phyloP scores from a whole-genome alignment of 2,113 vertebrate species.

The Montifringilla adamsi region DNA sequence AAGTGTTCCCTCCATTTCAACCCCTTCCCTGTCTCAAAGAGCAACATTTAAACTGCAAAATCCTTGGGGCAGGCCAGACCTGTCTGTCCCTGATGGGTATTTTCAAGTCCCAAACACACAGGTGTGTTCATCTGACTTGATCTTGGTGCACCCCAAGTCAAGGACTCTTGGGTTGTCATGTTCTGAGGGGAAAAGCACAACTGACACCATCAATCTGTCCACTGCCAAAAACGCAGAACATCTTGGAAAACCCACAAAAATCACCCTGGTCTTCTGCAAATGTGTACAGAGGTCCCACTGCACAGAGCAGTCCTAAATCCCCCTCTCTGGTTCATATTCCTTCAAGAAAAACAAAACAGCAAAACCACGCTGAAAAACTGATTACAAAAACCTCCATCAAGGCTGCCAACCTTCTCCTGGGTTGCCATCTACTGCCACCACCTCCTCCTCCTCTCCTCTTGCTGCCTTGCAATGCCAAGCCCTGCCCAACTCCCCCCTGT shows the following conservation, averaged over 20 bases:
- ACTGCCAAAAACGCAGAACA: neutral
- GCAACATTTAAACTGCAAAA: neutral
- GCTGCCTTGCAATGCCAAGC: neutral
- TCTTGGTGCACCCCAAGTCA: neutral
- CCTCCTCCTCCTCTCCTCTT: neutral
- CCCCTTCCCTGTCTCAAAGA: neutral
- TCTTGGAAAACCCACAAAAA: neutral
- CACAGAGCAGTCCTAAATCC: neutral
- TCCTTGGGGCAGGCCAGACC: neutral
- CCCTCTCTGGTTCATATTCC: neutral
- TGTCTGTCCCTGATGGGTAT: neutral
- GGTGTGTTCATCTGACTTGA: neutral
- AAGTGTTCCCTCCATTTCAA: neutral
- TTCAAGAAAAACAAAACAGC: neutral
- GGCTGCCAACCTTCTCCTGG: neutral
- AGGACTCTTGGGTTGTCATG: neutral
- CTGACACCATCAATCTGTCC: accelerated
- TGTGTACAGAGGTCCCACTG: neutral
- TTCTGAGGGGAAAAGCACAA: neutral
- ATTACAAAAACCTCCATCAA: neutral
- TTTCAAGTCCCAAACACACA: neutral
- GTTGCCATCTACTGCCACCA: neutral
- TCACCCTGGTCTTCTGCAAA: neutral
- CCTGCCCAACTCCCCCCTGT: neutral
- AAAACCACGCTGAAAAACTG: accelerated